Percentiles rank a stretch among this genome's conserved stretches.
phyloP scores from a whole-genome alignment of 2,888 invertebrate genomes.

The Gandaritis pyraliata region DNA sequence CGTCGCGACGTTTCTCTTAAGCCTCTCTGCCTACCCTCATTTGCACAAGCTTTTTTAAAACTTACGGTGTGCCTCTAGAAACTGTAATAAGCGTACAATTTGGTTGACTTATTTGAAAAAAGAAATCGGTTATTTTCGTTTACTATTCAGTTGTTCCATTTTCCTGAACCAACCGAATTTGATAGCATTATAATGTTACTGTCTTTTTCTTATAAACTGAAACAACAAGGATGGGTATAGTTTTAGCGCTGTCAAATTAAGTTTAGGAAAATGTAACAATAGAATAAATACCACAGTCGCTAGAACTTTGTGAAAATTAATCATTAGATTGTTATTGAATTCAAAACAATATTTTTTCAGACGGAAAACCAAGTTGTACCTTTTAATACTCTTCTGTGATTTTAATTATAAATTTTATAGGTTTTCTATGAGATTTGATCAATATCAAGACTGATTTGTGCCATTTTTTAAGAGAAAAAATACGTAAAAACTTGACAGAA shows the following conservation, averaged over 20 bases:
- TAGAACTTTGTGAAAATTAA: neutral
- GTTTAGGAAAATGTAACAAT: no score
- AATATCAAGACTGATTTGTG: slow-evolving; percentile 52
- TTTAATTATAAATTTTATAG: slow-evolving; percentile 26
- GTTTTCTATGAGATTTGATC: slow-evolving; percentile 23
- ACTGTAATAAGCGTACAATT: slow-evolving; percentile 49
- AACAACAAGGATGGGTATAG: no score
- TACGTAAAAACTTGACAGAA: neutral
- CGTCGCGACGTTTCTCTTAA: slow-evolving; percentile 69
- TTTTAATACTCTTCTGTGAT: slow-evolving; percentile 27
- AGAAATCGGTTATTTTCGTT: no score
- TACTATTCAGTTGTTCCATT: no score
- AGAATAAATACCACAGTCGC: no score
- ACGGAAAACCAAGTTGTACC: slow-evolving; percentile 30
- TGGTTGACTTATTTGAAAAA: slow-evolving; percentile 23
- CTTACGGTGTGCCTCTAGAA: slow-evolving; percentile 48
- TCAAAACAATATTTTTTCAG: neutral
- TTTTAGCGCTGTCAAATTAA: no score
- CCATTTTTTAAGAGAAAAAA: slow-evolving; percentile 37
- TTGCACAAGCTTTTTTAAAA: slow-evolving; percentile 56
- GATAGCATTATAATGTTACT: no score
- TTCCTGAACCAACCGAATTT: no score
- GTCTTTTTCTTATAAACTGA: no score
- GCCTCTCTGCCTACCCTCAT: slow-evolving; percentile 29
- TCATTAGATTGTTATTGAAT: neutral